phyloP scores from a whole-genome alignment of 2,888 invertebrate species.

The Aphodius sticticus region DNA sequence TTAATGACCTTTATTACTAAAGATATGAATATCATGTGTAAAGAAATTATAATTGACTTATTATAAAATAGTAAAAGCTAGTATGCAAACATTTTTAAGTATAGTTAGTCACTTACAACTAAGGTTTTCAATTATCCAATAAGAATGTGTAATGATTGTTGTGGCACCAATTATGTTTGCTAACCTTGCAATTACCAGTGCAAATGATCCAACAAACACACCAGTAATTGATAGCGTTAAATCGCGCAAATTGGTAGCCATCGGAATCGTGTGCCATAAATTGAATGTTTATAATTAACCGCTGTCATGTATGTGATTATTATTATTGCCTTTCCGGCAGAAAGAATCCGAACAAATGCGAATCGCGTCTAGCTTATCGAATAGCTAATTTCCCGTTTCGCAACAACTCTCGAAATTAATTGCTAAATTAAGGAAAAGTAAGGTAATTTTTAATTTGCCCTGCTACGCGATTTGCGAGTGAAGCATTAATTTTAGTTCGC shows the following conservation, averaged over 20 bases:
- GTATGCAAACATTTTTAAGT: neutral
- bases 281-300: neutral
- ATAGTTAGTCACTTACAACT: neutral
- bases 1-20: too few relatives aligned
- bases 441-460: neutral
- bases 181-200: neutral
- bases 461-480: neutral
- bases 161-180: neutral
- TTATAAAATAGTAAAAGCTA: too few relatives aligned
- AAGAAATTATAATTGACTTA: too few relatives aligned
- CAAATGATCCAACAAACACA: neutral
- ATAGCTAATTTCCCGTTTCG: neutral
- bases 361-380: neutral
- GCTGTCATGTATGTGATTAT: neutral
- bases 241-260: neutral
- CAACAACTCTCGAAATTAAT: neutral
- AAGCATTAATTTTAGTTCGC: conserved; percentile 4
- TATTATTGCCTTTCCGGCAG: neutral
- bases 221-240: neutral
- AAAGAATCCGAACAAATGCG: neutral
- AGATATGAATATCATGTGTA: too few relatives aligned
- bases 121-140: neutral
- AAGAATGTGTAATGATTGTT: neutral
- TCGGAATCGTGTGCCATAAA: neutral
- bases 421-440: neutral